Conservation (phyloP, 2,888 invertebrate genomes). For the Stratiomys singularior region DNA sequence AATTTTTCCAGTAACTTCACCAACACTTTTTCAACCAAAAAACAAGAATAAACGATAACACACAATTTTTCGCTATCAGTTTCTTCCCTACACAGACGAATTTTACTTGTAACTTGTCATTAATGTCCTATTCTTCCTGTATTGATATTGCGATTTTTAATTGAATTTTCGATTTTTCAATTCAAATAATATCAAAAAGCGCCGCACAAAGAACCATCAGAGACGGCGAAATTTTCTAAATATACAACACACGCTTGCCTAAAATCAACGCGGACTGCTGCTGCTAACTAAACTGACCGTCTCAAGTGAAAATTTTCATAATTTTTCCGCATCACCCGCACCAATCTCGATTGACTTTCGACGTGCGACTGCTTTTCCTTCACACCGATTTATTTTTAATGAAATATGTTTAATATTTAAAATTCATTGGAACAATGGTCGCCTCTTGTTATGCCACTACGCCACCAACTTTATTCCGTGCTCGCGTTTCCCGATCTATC, state of each 20-base stretch:
- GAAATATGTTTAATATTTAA: background rate
- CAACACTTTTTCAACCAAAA: too few relatives aligned
- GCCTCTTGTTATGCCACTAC: background rate
- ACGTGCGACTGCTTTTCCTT: background rate
- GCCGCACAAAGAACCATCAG: background rate
- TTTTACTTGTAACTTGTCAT: too few relatives aligned
- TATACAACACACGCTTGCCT: background rate
- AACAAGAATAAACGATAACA: too few relatives aligned
- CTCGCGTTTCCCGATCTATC: too few relatives aligned
- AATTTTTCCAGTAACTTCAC: too few relatives aligned
- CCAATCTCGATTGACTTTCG: background rate
- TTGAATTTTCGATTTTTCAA: too few relatives aligned
- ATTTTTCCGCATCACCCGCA: background rate
- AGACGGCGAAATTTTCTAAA: background rate
- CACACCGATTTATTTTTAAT: slow-evolving; percentile 6
- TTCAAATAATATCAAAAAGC: background rate
- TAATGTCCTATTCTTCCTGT: too few relatives aligned
- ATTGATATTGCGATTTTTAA: too few relatives aligned
- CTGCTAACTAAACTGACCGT: background rate
- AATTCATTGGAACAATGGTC: background rate
- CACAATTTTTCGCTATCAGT: too few relatives aligned
- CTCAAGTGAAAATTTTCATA: background rate
- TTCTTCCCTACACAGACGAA: too few relatives aligned
- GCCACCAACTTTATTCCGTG: background rate
- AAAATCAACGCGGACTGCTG: background rate